phyloP scores from a whole-genome alignment of 2,888 invertebrate species.

The Ectropis crepuscularia region DNA sequence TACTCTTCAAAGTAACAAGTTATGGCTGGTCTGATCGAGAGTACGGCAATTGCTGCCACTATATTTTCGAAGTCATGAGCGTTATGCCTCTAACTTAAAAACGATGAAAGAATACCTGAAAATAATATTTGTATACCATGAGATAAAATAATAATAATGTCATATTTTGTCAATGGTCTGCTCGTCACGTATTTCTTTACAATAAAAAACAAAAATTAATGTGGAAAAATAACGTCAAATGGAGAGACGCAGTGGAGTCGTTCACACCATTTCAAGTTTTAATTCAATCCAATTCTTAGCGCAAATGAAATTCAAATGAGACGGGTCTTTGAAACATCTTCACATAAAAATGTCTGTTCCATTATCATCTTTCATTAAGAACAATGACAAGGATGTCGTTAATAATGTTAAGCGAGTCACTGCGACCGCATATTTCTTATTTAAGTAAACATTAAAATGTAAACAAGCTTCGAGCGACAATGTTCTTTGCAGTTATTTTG shows the following conservation, averaged over 20 bases:
- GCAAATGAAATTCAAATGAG: conserved; percentile 26
- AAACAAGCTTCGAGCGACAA: conserved; percentile 61
- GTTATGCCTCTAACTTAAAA: no score
- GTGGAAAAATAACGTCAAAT: background rate
- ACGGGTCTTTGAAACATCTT: conserved; percentile 21
- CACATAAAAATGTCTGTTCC: conserved; percentile 33
- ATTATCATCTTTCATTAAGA: conserved; percentile 49
- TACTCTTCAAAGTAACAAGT: no score
- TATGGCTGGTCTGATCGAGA: no score
- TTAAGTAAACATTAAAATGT: conserved; percentile 71
- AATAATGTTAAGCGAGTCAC: conserved; percentile 54
- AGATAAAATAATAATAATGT: no score
- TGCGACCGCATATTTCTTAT: conserved; percentile 65
- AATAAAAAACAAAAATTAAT: background rate
- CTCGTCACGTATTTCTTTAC: no score
- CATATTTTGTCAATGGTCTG: no score
- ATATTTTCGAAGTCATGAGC: no score
- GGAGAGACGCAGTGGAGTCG: background rate
- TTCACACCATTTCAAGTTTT: conserved; percentile 2
- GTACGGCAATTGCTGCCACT: no score
- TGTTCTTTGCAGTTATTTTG: conserved; percentile 66
- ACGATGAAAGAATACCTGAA: no score
- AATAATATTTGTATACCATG: no score
- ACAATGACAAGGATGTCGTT: conserved; percentile 57
- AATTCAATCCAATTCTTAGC: conserved; percentile 16